Evolutionary conservation across 2,113 vertebrate species (phyloP).

Genomic region (Aix galericulata): DNA sequence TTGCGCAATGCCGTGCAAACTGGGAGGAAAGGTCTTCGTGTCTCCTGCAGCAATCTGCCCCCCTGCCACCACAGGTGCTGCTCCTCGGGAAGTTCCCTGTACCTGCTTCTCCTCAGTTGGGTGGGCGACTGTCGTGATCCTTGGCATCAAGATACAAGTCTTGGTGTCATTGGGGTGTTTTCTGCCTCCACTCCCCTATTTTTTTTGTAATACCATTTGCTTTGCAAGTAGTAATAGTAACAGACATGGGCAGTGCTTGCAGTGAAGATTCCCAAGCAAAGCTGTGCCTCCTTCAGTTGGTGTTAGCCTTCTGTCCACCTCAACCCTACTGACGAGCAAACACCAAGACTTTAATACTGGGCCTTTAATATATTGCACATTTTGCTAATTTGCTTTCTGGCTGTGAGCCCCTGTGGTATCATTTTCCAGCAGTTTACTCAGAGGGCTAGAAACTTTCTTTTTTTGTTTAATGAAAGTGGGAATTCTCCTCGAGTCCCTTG

Average conservation of each 20-base stretch:
- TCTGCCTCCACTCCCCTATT: background rate
- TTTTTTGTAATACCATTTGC: background rate
- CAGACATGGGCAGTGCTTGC: background rate
- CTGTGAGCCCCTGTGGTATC: conserved; percentile 44
- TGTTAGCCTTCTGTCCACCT: background rate
- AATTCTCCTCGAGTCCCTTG: conserved; percentile 1
- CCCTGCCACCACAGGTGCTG: background rate
- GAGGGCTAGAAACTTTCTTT: conserved; percentile 20
- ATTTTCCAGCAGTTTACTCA: conserved; percentile 60
- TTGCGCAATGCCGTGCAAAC: fast-evolving
- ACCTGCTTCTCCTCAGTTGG: background rate
- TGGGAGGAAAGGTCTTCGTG: background rate
- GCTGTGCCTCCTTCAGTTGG: background rate
- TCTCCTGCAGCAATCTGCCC: background rate
- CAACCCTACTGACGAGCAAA: background rate
- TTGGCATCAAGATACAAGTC: background rate
- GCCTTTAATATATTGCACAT: conserved; percentile 37
- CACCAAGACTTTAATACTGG: background rate
- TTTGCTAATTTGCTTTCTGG: conserved; percentile 60
- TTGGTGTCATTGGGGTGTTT: background rate
- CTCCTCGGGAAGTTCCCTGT: background rate
- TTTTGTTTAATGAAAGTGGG: conserved; percentile 60
- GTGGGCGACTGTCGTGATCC: background rate
- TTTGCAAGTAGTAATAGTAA: background rate
- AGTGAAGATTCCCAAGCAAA: background rate